These are phyloP conservation scores for Prunella strophiata DNA, from an alignment of 2,797 vertebrate genomes.

Conservation along the genomic window DNA sequence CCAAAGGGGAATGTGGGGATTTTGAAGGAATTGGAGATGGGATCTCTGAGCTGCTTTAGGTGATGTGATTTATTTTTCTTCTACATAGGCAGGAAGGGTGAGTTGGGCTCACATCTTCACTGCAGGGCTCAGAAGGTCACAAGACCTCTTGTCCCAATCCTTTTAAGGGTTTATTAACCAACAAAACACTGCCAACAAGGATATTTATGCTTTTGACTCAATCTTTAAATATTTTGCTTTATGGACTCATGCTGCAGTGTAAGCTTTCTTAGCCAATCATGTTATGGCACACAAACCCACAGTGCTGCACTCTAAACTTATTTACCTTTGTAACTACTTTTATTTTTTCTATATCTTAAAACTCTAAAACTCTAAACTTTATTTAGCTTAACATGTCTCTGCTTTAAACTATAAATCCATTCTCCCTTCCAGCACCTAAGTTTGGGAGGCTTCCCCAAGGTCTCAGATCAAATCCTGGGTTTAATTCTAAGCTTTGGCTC, in stretches of 20 bases:
- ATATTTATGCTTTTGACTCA: neutral
- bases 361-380: neutral
- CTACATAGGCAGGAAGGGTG: neutral
- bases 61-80: neutral
- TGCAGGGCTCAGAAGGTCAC: neutral
- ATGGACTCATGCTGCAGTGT: neutral
- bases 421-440: rapidly evolving
- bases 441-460: neutral
- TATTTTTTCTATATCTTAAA: neutral
- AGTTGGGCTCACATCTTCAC: neutral
- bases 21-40: neutral
- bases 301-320: neutral
- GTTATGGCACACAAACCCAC: neutral
- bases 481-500: neutral
- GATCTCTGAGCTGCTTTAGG: neutral
- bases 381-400: neutral
- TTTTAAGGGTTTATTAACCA: neutral
- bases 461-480: neutral
- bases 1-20: neutral
- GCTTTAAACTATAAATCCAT: neutral
- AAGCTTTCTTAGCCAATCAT: neutral
- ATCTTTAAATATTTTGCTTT: rapidly evolving
- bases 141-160: neutral
- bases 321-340: neutral
- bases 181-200: neutral